A percentile compares a stretch with the other conserved stretches of the same genome.
Evolutionary conservation across 53 echinoderm and acorn worm genomes (phyloP).

Genomic region (Holothuria leucospilota): DNA sequence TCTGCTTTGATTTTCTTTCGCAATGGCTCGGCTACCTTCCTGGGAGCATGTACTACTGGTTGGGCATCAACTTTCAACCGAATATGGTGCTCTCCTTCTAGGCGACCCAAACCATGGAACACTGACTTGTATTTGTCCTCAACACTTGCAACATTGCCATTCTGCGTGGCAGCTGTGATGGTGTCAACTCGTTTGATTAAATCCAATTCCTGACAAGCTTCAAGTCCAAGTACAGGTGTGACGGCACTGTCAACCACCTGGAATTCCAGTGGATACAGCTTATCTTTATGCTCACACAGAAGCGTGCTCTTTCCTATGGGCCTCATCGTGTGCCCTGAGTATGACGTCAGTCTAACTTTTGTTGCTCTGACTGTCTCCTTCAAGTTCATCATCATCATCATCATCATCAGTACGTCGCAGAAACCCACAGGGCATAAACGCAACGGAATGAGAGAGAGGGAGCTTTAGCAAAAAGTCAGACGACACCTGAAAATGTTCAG

Average conservation of each 20-base stretch:
- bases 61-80: too few relatives aligned
- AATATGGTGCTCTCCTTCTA: constrained; percentile 51
- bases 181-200: too few relatives aligned
- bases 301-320: too few relatives aligned
- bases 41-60: too few relatives aligned
- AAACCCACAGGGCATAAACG: too few relatives aligned
- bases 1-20: constrained; percentile 27
- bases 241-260: not conserved
- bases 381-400: too few relatives aligned
- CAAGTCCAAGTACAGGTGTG: not conserved
- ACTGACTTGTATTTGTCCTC: constrained; percentile 44
- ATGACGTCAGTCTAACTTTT: not conserved
- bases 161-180: not conserved
- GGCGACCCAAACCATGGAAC: constrained; percentile 49
- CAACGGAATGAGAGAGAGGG: too few relatives aligned
- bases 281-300: too few relatives aligned
- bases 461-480: too few relatives aligned
- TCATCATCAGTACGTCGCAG: too few relatives aligned
- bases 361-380: not conserved
- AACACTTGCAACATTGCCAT: not conserved
- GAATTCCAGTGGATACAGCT: not conserved
- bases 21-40: constrained; percentile 44
- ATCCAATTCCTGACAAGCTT: not conserved
- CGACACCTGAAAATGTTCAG: too few relatives aligned
- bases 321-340: constrained; percentile 8